Evolutionary conservation across 2,113 vertebrate genomes (phyloP), one percentile per base, ranked within the genome.

Genomic region (Dipodomys spectabilis): DNA sequence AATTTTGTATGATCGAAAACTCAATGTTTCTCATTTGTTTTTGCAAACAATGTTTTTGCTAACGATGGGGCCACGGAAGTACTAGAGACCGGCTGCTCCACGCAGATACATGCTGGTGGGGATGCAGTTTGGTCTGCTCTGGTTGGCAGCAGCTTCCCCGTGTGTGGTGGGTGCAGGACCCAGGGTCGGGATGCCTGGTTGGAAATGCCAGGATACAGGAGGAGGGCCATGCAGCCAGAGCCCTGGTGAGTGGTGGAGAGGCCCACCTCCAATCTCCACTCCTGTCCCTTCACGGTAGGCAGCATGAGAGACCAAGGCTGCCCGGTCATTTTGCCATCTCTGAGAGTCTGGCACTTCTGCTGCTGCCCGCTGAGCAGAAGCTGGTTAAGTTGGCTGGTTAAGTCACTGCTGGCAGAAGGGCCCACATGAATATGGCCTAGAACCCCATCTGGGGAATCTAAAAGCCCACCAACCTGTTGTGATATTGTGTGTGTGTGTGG

Each of bases 221-320:
- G 28, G 39, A 60, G 62, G 30, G 30, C 25, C 3, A 4, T 0
- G 6, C 20, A 15, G 78, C 44, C 0, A 9, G 44, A 68, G 32
- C 30, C 65, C 11, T 2, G 2, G 16, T 0, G 19, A 64, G 28
- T 1, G 19, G 65, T 0, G 0, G 19, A 60, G 28, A 2, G 27
- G 49, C 0, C 27, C 15, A 0, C 2, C 4, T 32, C 68, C n/a
- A 22, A 3, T 10, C 25, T 57, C 0, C 7, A 20, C 23, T 57
- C 53, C 16, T 16, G 1, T 13, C 53, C 53, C 53, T 71, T 53
- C 11, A 5, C 28, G 1, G 27, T 32, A 28, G 0, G 67, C 62
- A 27, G 74, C 68, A 19, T 2, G 0, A 0, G 1, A 82, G 69
- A 12, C 39, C 10, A 13, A n/a, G 30, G 45, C 28, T n/a, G 5